Percentiles rank a stretch among this genome's conserved stretches.
phyloP scores from a whole-genome alignment of 2,888 invertebrate genomes.

The Cremastinae sp. region DNA sequence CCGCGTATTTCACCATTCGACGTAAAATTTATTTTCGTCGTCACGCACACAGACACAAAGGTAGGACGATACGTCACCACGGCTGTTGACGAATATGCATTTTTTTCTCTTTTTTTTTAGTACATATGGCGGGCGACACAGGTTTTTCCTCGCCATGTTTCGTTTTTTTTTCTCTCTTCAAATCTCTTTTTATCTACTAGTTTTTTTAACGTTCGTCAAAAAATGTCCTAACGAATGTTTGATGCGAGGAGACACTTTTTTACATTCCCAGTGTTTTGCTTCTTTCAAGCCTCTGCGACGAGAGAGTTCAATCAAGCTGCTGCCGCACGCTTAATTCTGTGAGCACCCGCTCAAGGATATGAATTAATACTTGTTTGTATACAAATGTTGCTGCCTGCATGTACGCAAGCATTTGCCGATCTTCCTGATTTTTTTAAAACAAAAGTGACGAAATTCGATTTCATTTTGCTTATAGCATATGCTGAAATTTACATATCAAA shows the following conservation, averaged over 20 bases:
- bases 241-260: slow-evolving; percentile 8
- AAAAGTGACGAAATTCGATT: no score
- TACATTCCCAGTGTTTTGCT: neutral
- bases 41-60: slow-evolving; percentile 28
- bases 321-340: neutral
- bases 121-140: slow-evolving; percentile 23
- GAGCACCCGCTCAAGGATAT: neutral
- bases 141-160: neutral
- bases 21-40: slow-evolving; percentile 42
- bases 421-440: no score
- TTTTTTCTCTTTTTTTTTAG: slow-evolving; percentile 12
- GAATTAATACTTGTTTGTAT: neutral
- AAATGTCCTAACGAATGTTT: neutral
- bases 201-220: slow-evolving; percentile 1
- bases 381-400: neutral
- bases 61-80: slow-evolving; percentile 60
- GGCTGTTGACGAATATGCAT: slow-evolving; percentile 24
- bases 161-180: slow-evolving; percentile 17
- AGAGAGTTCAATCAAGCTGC: slow-evolving; percentile 15
- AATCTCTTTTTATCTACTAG: slow-evolving; percentile 2
- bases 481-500: no score
- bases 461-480: no score
- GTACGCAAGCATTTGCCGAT: no score
- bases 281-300: neutral
- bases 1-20: slow-evolving; percentile 37